Evolutionary conservation across 1,140 invertebrate genomes (phyloP), one percentile per base, ranked within the genome.

Genomic region (Caligus rogercresseyi): DNA sequence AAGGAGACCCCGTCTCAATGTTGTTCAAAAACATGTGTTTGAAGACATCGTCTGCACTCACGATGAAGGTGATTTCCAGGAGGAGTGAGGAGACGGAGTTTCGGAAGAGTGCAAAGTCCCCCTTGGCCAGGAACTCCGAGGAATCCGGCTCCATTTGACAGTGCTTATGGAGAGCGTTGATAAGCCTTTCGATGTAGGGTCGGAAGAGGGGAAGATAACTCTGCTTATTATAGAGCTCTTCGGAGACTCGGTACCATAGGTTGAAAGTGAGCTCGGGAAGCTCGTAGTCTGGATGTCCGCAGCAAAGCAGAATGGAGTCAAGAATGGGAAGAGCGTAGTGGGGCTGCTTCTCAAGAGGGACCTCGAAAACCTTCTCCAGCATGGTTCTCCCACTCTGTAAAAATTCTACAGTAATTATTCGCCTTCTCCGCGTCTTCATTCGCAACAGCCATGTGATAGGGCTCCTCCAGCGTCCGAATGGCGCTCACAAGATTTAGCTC

Each of bases 21-120:
- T 78, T 79, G 0, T 83, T 70, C 31, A 43, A 43, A 71, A 87
- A 88, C 83, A 95, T 91, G 76, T 95, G 87, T 67, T 85, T 78
- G 73, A 98, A 94, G 72, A 89, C 89, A 58, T 83, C 82, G 62
- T 85, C 84, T 51, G 90, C 92, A 0, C 92, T 90, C 61, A 96
- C 86, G 64, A 98, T 89, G 72, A 96, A 97, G n/a, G 94, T 86
- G 23, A 97, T 87, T 75, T 98, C 94, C 73, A 93, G 93, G 54
- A 97, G 89, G 53, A 97, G 75, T 70, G 97, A 93, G 4, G 84
- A 85, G 0, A 93, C 91, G 70, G 90, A 84, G 60, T 79, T 74
- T 68, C 94, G 78, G 73, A 98, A 98, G 66, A 94, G 89, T 70
- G 85, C 78, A 71, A 83, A 79, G 74, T 91, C 88, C 20, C 80